These are phyloP conservation scores for Callosobruchus maculatus DNA, from an alignment of 2,888 invertebrate genomes.

Conservation along the genomic window DNA sequence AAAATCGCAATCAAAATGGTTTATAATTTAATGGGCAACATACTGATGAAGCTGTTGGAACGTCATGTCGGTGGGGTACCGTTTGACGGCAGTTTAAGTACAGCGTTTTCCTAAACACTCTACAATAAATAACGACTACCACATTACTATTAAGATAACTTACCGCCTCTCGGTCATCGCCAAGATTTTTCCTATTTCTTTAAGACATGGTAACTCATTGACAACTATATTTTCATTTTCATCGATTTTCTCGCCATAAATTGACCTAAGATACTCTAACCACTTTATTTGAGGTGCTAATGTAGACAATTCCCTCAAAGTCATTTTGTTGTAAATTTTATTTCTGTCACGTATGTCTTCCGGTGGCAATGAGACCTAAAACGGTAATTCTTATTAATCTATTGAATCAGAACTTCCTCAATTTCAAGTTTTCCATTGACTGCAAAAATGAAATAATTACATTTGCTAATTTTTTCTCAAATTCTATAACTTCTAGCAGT, in stretches of 20 bases:
- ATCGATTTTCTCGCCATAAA: slow-evolving; percentile 57
- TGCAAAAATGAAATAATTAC: slow-evolving; percentile 50
- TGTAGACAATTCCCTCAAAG: slow-evolving; percentile 62
- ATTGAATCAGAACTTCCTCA: too few species aligned
- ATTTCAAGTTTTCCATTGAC: too few species aligned
- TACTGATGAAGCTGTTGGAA: too few species aligned
- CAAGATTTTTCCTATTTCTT: slow-evolving; percentile 68
- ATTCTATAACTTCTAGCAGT: slow-evolving; percentile 66
- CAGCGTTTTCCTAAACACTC: too few species aligned
- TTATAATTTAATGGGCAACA: too few species aligned
- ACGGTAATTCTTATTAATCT: too few species aligned
- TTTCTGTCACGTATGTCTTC: slow-evolving; percentile 83
- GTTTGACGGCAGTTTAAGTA: too few species aligned
- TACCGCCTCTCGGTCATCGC: slow-evolving; percentile 63
- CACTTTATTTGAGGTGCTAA: slow-evolving; percentile 71
- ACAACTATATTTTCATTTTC: slow-evolving; percentile 69
- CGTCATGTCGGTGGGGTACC: too few species aligned
- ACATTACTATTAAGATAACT: too few species aligned
- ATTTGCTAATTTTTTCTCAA: slow-evolving; percentile 79
- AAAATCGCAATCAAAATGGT: too few species aligned
- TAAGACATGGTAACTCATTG: slow-evolving; percentile 71
- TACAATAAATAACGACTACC: too few species aligned
- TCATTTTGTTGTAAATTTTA: slow-evolving; percentile 74
- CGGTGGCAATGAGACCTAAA: slow-evolving; percentile 70
- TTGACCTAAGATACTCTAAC: slow-evolving; percentile 64